phyloP scores from a whole-genome alignment of 2,113 vertebrate genomes.

The Aythya baeri region DNA sequence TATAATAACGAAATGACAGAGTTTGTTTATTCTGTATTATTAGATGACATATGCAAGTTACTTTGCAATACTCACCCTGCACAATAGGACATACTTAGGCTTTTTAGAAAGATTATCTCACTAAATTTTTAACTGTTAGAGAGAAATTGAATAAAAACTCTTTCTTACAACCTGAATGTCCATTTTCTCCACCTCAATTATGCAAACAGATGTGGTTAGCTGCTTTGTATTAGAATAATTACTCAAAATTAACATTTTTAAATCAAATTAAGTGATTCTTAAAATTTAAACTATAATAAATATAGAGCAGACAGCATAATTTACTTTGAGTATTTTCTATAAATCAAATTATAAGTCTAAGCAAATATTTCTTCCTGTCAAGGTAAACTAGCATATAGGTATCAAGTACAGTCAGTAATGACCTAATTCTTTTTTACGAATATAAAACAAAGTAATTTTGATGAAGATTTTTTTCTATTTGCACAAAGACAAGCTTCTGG shows the following conservation, averaged over 20 bases:
- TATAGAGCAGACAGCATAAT: slow-evolving; percentile 74
- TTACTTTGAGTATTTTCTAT: slow-evolving; percentile 74
- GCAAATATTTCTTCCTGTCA: slow-evolving; percentile 83
- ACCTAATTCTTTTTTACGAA: slow-evolving; percentile 84
- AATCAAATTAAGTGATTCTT: slow-evolving; percentile 78
- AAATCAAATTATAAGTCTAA: slow-evolving; percentile 80
- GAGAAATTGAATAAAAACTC: slow-evolving; percentile 71
- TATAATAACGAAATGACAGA: slow-evolving; percentile 86
- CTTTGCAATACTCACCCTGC: slow-evolving; percentile 74
- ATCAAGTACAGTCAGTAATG: slow-evolving; percentile 80
- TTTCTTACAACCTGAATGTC: slow-evolving; percentile 56
- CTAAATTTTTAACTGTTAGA: slow-evolving; percentile 69
- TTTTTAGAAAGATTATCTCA: slow-evolving; percentile 71
- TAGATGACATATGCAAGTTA: slow-evolving; percentile 86
- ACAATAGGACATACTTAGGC: slow-evolving; percentile 76
- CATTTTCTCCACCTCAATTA: slow-evolving; percentile 69
- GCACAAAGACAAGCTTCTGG: slow-evolving; percentile 88
- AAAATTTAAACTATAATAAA: slow-evolving; percentile 81
- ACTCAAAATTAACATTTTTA: slow-evolving; percentile 82
- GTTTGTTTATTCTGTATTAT: slow-evolving; percentile 88
- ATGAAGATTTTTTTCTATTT: slow-evolving; percentile 88
- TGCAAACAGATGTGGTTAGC: slow-evolving; percentile 75
- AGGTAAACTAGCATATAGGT: slow-evolving; percentile 77
- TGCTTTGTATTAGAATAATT: slow-evolving; percentile 78
- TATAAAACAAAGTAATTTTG: slow-evolving; percentile 89